A percentile compares a stretch with the other conserved stretches of the same genome.
These are phyloP conservation scores for honey bee (Apis mellifera) DNA, from an alignment of 1,140 invertebrate species.

Conservation along the genomic window DNA sequence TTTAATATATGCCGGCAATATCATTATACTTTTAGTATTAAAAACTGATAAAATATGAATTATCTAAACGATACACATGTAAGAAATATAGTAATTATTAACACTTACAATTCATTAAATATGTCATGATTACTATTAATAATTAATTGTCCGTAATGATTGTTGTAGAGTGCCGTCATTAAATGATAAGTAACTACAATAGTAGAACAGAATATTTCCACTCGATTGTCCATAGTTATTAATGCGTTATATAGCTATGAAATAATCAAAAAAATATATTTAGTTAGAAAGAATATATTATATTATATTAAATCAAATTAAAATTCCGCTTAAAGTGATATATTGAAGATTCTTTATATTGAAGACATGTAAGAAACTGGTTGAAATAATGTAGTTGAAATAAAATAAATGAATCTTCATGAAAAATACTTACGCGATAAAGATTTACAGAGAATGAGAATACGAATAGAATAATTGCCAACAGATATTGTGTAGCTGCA, in stretches of 20 bases:
- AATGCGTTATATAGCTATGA: background rate
- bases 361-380: no score
- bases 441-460: no score
- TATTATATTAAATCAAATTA: no score
- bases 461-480: no score
- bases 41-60: background rate
- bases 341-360: no score
- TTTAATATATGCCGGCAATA: accelerated
- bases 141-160: background rate
- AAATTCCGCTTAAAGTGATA: no score
- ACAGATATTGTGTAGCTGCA: no score
- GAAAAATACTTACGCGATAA: no score
- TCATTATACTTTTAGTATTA: background rate
- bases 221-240: accelerated
- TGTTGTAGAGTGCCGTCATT: background rate
- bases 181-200: accelerated
- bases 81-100: background rate
- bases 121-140: background rate
- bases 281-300: no score
- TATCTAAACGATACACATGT: background rate
- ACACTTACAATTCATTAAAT: background rate
- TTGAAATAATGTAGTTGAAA: no score
- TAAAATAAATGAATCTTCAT: no score
- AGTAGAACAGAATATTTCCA: background rate
- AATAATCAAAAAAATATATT: background rate